Base-by-base conservation (phyloP, 2,797 vertebrate genomes). In the Benthosema pterotum region DNA sequence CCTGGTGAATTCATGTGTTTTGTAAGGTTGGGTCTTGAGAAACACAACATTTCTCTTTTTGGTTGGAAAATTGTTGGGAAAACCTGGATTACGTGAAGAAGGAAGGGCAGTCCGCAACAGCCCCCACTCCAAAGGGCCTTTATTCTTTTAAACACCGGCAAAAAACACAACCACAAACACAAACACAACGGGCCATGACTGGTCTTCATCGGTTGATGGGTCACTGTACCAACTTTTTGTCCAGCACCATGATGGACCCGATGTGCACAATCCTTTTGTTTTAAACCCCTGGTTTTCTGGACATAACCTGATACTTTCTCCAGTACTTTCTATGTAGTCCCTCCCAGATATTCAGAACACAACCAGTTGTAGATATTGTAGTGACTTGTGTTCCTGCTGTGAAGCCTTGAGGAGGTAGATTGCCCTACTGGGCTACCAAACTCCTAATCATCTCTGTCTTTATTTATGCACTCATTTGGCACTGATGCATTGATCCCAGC, bases 401-500 rank as follows among this genome's bases (percentile, higher is more conserved):
- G 11, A 43, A 14, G 14, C 57, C 71, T 19, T 18, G 32, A 25
- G 75, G 68, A 61, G 61, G 58, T 71, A 59, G 53, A 67, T 66
- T 60, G 74, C 78, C 67, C 68, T 71, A 81, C 65, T 53, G 60
- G 67, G 68, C 77, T 54, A 45, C 47, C 65, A 62, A 63, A 65
- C 74, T 74, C 72, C 76, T 84, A 79, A 81, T 83, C 71, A 68
- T 81, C 71, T 63, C 54, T 56, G 18, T 74, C 73, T 85, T 82
- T 80, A 83, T 87, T 87, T 79, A 83, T 83, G 73, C 57, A 48
- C 71, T 81, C 71, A 82, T 87, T 90, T 83, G 71, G 70, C 77
- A 60, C 68, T 86, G 80, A 87, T 84, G 76, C 72, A 85, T 74
- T 71, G 72, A 72, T 67, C 75, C 75, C 87, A 92, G 86, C 84